A percentile compares a stretch with the other conserved stretches of the same genome.
phyloP scores from a whole-genome alignment of 2,113 vertebrate genomes.

The Oncorhynchus kisutch region DNA sequence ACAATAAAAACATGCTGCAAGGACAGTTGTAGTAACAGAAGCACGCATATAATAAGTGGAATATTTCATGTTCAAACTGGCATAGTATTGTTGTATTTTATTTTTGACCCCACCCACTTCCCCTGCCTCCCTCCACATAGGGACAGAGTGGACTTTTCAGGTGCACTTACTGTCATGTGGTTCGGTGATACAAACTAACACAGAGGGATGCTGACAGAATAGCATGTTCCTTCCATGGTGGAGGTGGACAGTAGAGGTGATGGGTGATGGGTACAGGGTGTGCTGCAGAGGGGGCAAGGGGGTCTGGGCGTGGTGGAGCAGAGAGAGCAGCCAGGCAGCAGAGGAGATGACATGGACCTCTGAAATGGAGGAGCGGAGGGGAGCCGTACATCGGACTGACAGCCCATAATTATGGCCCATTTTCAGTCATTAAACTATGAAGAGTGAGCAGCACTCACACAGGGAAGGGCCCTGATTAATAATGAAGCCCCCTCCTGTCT shows the following conservation, averaged over 20 bases:
- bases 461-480: conserved; percentile 70
- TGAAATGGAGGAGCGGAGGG: conserved; percentile 60
- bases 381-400: conserved; percentile 63
- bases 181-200: neutral
- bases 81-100: no score
- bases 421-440: conserved; percentile 75
- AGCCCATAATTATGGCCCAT: conserved; percentile 75
- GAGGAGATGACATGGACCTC: conserved; percentile 60
- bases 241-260: conserved; percentile 27
- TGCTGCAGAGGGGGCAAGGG: conserved; percentile 7
- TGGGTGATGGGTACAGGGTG: conserved; percentile 30
- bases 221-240: neutral
- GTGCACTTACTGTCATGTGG: neutral
- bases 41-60: neutral
- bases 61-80: neutral
- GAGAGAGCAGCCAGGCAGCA: conserved; percentile 7
- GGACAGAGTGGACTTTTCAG: neutral
- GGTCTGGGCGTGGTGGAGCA: conserved; percentile 55
- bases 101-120: neutral
- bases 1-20: neutral
- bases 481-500: conserved; percentile 55
- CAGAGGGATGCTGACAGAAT: neutral
- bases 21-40: neutral
- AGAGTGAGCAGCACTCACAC: conserved; percentile 66
- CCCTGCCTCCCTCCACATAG: neutral